Conservation (phyloP, 2,888 invertebrate species). For the Campaea margaritaria region DNA sequence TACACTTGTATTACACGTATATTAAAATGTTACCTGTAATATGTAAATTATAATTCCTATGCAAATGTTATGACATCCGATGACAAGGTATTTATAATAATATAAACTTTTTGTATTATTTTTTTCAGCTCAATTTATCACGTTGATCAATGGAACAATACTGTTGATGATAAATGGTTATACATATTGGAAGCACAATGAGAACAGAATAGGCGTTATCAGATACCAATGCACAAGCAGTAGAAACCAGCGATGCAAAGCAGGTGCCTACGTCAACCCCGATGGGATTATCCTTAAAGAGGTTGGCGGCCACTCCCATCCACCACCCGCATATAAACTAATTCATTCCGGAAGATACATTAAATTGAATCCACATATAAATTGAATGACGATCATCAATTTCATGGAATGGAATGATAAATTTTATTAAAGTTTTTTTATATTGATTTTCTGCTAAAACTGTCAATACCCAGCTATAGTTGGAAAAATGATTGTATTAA, state of each 20-base stretch:
- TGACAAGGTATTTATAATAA: too few relatives aligned
- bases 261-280: not conserved
- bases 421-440: too few relatives aligned
- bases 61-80: too few relatives aligned
- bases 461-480: too few relatives aligned
- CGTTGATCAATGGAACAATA: conserved; percentile 2
- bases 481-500: too few relatives aligned
- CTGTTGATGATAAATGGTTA: conserved; percentile 17
- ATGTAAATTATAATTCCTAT: too few relatives aligned
- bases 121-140: conserved; percentile 16
- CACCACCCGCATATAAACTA: not conserved
- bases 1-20: too few relatives aligned
- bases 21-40: too few relatives aligned
- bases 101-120: not conserved
- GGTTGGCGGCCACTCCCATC: not conserved
- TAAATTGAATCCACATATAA: conserved; percentile 1
- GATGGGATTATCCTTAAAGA: not conserved
- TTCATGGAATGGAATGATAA: too few relatives aligned
- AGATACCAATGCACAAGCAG: conserved; percentile 1
- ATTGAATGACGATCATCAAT: too few relatives aligned
- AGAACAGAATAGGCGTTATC: not conserved
- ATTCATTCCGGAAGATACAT: not conserved
- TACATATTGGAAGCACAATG: conserved; percentile 11
- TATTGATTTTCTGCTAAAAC: too few relatives aligned
- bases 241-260: not conserved